These are phyloP conservation scores for Abscondita cerata DNA, from an alignment of 2,888 invertebrate genomes.

Conservation along the genomic window DNA sequence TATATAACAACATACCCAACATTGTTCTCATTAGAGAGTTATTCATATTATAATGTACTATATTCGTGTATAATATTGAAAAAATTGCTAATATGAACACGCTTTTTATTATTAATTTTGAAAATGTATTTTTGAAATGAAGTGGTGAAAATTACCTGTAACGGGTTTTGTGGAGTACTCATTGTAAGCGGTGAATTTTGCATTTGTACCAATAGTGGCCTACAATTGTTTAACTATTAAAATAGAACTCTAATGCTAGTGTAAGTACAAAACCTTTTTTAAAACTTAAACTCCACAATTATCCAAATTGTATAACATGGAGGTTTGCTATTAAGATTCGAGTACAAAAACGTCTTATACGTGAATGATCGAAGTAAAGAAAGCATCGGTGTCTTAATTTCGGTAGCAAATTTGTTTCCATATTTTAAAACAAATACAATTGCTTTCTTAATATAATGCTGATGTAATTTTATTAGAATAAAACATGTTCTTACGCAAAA, in stretches of 20 bases:
- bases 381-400: conserved; percentile 1
- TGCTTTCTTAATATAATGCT: background rate
- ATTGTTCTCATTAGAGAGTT: conserved; percentile 34
- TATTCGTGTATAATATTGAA: conserved; percentile 28
- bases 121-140: conserved; percentile 7
- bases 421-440: conserved; percentile 5
- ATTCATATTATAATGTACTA: conserved; percentile 30
- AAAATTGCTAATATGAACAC: conserved; percentile 18
- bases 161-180: conserved; percentile 7
- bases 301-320: background rate
- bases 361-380: background rate
- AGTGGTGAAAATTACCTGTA: background rate
- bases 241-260: background rate
- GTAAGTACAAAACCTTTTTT: background rate
- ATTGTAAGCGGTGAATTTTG: background rate
- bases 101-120: conserved; percentile 22
- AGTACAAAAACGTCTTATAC: background rate
- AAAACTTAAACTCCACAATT: background rate
- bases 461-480: background rate
- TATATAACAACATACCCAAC: conserved; percentile 27
- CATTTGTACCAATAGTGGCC: conserved; percentile 10
- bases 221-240: conserved; percentile 5
- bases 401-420: conserved; percentile 2
- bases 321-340: background rate
- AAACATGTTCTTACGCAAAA: background rate